Percentiles rank a stretch among this genome's conserved stretches.
Evolutionary conservation across 2,888 invertebrate genomes (phyloP).

Genomic region (Acanthoscelides obtectus): DNA sequence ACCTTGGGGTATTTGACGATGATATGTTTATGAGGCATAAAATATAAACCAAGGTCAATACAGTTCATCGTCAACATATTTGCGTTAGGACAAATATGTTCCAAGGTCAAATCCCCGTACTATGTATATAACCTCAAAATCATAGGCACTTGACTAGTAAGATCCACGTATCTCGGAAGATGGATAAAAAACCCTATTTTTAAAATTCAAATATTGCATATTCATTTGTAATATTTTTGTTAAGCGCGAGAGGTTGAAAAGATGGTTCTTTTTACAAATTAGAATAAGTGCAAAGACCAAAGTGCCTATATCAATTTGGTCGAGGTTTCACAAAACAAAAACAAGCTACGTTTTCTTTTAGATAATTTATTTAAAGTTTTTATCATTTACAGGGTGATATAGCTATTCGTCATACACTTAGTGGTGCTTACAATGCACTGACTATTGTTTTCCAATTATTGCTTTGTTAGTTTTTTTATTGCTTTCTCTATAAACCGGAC

Average conservation of each 20-base stretch:
- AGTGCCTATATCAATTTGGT: slow-evolving; percentile 38
- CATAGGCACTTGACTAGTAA: no score
- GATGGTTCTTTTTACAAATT: slow-evolving; percentile 23
- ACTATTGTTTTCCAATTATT: no score
- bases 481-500: not conserved
- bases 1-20: no score
- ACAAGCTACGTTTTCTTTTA: not conserved
- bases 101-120: no score
- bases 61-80: no score
- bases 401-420: not conserved
- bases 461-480: not conserved
- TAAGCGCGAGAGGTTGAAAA: not conserved
- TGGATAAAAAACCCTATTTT: not conserved
- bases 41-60: no score
- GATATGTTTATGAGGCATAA: no score
- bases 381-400: not conserved
- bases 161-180: no score
- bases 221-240: slow-evolving; percentile 20
- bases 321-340: not conserved
- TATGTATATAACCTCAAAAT: no score
- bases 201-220: slow-evolving; percentile 15
- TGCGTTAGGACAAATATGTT: no score
- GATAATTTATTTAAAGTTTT: not conserved
- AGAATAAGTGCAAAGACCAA: slow-evolving; percentile 34
- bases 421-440: no score